A percentile compares a stretch with the other conserved stretches of the same genome.
These are phyloP conservation scores for Gymnogyps californianus DNA, from an alignment of 2,113 vertebrate species.

Conservation along the genomic window DNA sequence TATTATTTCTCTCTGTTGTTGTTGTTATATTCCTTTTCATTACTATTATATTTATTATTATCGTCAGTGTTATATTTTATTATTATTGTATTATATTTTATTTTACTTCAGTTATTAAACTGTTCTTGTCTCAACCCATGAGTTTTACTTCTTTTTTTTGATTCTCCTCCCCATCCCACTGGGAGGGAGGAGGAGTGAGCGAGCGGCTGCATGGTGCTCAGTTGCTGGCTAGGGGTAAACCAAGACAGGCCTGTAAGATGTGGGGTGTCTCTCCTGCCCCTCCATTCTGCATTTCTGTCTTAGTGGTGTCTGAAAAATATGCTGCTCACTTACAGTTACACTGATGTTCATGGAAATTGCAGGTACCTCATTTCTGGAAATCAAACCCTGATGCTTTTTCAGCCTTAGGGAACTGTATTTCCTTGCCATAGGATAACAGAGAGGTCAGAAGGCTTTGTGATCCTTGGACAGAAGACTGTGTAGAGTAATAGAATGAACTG, in stretches of 20 bases:
- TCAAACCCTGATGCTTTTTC: not conserved
- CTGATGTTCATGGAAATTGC: not conserved
- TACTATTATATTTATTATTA: no score
- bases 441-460: slow-evolving; percentile 1
- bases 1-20: no score
- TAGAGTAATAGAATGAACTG: not conserved
- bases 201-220: no score
- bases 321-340: not conserved
- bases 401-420: not conserved
- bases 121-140: no score
- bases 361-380: not conserved
- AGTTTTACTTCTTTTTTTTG: no score
- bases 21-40: no score
- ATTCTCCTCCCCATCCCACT: no score
- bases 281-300: not conserved
- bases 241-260: not conserved
- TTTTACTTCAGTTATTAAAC: no score
- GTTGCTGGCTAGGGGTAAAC: no score
- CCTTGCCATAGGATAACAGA: not conserved
- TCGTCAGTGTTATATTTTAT: no score
- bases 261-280: not conserved
- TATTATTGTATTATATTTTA: no score
- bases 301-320: not conserved
- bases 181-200: no score
- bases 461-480: not conserved